A percentile compares a stretch with the other conserved stretches of the same genome.
These are phyloP conservation scores for Ictalurus furcatus DNA, from an alignment of 2,113 vertebrate species.

Conservation along the genomic window DNA sequence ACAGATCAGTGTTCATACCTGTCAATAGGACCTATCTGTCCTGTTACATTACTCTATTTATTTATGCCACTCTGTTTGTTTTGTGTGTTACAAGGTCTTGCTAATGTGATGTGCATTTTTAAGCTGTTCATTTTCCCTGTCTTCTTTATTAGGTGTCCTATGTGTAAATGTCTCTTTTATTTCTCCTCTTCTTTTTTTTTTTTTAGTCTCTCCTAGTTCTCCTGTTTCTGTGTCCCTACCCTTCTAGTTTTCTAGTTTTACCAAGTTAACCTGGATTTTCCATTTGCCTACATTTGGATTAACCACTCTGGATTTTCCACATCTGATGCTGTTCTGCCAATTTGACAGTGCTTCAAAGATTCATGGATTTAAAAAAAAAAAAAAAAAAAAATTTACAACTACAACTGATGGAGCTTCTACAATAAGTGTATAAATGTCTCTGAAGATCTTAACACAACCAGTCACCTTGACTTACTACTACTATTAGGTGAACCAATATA, in stretches of 20 bases:
- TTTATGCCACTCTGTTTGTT: neutral
- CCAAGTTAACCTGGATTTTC: neutral
- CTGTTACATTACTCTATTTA: neutral
- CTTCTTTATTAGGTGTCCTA: neutral
- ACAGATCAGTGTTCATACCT: neutral
- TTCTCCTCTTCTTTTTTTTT: neutral
- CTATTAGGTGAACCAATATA: neutral
- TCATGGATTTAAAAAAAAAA: neutral
- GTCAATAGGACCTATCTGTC: neutral
- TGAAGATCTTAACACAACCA: neutral
- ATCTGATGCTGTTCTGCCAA: neutral
- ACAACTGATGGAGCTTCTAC: neutral
- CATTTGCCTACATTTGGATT: neutral
- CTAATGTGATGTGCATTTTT: neutral
- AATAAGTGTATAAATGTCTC: neutral
- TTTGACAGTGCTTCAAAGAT: neutral
- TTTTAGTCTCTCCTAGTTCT: neutral
- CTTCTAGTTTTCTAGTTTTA: neutral
- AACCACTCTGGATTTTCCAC: neutral
- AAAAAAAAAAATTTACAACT: neutral
- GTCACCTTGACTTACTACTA: neutral
- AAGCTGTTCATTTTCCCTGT: neutral
- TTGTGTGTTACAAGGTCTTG: neutral
- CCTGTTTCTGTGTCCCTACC: neutral
- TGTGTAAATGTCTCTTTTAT: neutral